These are phyloP conservation scores for Sakesphorus luctuosus DNA, from an alignment of 2,113 vertebrate genomes.

Conservation along the genomic window DNA sequence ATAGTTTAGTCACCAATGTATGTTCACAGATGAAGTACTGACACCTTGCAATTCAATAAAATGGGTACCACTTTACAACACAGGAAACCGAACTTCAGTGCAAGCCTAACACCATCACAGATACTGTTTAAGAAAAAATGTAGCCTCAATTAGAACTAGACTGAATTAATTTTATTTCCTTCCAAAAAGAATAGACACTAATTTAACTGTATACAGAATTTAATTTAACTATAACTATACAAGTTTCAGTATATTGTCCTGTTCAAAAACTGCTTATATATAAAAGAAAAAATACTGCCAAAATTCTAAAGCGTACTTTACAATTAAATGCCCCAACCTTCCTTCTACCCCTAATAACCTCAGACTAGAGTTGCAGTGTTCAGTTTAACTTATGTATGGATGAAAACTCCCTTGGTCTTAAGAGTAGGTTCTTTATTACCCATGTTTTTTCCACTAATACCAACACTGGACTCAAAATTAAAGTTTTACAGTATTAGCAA, in stretches of 20 bases:
- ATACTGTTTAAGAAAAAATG: background rate
- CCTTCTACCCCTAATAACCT: background rate
- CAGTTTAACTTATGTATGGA: background rate
- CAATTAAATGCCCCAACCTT: slow-evolving; percentile 3
- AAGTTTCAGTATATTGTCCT: slow-evolving; percentile 58
- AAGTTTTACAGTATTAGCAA: background rate
- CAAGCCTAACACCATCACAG: background rate
- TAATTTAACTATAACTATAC: slow-evolving; percentile 68
- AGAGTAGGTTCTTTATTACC: background rate
- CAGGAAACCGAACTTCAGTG: background rate
- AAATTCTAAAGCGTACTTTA: slow-evolving; percentile 45
- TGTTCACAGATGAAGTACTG: background rate
- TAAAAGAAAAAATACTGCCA: slow-evolving; percentile 43
- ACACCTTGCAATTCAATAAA: background rate
- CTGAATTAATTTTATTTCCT: slow-evolving; percentile 63
- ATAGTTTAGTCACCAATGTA: background rate
- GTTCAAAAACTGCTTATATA: slow-evolving; percentile 49
- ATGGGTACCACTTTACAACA: background rate
- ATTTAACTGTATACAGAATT: slow-evolving; percentile 67
- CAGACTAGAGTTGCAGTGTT: background rate
- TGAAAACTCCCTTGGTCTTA: background rate
- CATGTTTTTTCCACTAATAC: background rate
- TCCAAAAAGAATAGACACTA: slow-evolving; percentile 56
- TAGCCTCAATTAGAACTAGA: slow-evolving; percentile 51
- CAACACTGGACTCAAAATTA: slow-evolving; percentile 20